Conservation (phyloP, 1,140 invertebrate species). For the Zaprionus inermis region DNA sequence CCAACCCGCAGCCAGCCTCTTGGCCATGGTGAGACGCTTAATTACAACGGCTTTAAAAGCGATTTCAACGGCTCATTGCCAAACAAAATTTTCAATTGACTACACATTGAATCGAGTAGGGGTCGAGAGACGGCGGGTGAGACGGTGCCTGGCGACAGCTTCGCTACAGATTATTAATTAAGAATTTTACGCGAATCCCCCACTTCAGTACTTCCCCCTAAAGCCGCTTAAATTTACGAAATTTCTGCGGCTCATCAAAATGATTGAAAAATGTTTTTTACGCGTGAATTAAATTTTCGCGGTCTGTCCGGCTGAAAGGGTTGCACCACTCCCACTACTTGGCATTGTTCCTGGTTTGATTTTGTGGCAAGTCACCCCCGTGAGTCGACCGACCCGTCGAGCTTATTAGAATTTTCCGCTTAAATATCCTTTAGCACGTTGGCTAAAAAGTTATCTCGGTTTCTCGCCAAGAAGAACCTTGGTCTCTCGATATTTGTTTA, state of each 20-base stretch:
- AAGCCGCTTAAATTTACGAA: constrained; percentile 79
- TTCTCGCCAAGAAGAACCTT: constrained; percentile 23
- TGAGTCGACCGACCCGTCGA: constrained; percentile 35
- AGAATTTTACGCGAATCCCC: constrained; percentile 70
- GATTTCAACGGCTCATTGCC: constrained; percentile 80
- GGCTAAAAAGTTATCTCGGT: constrained; percentile 60
- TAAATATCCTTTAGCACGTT: constrained; percentile 78
- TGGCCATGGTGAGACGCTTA: constrained; percentile 65
- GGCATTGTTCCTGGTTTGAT: constrained; percentile 46
- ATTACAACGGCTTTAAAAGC: constrained; percentile 80
- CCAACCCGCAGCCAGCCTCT: constrained; percentile 19
- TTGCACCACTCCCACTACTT: constrained; percentile 41
- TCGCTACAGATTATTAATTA: constrained; percentile 78
- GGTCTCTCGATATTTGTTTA: constrained; percentile 68
- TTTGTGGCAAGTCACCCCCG: constrained; percentile 47
- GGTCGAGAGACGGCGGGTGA: background rate
- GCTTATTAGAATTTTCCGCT: constrained; percentile 82
- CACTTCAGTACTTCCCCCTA: background rate
- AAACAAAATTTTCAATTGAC: constrained; percentile 81
- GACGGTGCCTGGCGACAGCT: constrained; percentile 29
- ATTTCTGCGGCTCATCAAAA: constrained; percentile 80
- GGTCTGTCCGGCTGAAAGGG: constrained; percentile 58
- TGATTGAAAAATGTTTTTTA: constrained; percentile 78
- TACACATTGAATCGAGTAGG: constrained; percentile 48
- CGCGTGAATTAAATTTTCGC: constrained; percentile 80